Base-by-base conservation (phyloP, 2,888 invertebrate genomes). In the Alloplasta piceator region DNA sequence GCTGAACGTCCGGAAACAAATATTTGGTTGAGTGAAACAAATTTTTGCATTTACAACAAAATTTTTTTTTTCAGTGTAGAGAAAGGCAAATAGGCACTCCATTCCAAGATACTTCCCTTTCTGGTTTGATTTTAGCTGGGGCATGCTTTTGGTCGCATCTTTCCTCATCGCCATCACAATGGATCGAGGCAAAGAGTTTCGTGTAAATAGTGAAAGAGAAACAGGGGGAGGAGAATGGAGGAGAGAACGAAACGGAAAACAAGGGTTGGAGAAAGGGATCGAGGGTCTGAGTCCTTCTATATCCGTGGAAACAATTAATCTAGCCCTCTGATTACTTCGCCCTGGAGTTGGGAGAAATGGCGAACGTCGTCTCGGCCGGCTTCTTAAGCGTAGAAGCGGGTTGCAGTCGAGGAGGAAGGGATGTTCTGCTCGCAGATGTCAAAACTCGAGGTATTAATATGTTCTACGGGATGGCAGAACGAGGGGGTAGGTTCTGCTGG, bases 371-470 rank as follows among this genome's bases (percentile, higher is more conserved):
- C 82, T 74, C 78, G 76, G 26, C 46, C 79, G 75, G 48, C 78
- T 77, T 82, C 68, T 52, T 63, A 66, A 63, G 48, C 26, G 50
- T 41, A 66, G 48, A 56, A 55, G 43, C 71, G 73, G 56, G 26
- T 26, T 26, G 26, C 26, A 26, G 26, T 26, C 46, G 60, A 14
- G 7, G 56, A n/a, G 56, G 46, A n/a, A 77, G 67, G 80, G 16
- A 14, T 70, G 78, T 78, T 76, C 61, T 60, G 39, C 70, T 68
- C 75, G 75, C 71, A 87, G 87, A 91, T 86, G 91, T 91, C 92
- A 91, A 90, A 92, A 91, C 91, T 92, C 90, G 84, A 89, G 91
- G 90, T 91, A 92, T 91, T 91, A 92, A 91, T 92, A 91, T 91
- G 90, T 91, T 91, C 90, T 87, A 80, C 82, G 82, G 86, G 85